Base-by-base conservation (phyloP, 2,797 vertebrate species). In the Rhinogobio ventralis region DNA sequence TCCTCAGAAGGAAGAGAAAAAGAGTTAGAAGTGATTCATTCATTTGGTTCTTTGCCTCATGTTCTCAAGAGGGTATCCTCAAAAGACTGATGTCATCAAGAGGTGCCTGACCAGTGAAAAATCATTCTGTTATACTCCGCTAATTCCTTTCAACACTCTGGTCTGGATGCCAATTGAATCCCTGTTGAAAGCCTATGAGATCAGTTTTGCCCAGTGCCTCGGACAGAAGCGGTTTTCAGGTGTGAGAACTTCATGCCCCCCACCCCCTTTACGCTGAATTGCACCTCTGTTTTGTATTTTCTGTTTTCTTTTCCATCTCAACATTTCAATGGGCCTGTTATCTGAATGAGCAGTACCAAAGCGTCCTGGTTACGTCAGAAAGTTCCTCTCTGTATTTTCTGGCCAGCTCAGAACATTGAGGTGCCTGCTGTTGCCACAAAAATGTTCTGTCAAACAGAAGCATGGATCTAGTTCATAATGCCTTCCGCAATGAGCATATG, bases 321-420 rank as follows among this genome's bases (percentile, higher is more conserved):
- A 36, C 30, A 17, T 77, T 80, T 86, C 23, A 81, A 42, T 57
- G 67, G 36, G 46, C 28, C 45, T 64, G 69, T 82, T 78, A 78
- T 86, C 82, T 86, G 46, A 67, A 55, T 8, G 15, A 30, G 78
- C 20, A 73, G 53, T 11, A 20, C 64, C 79, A 68, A n/a, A 53
- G 11, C 11, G 0, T 9, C 45, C 25, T 36, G 45, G 36, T 86
- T 85, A 79, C 80, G 33, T 86, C 86, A 88, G 64, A 23, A 81
- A 81, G 78, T 68, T 80, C 19, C 60, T 85, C 64, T 46, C 67
- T 55, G 36, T 82, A 20, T 82, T 49, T 86, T 83, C 72, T 81
- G 53, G 68, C 81, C 79, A 69, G 66, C 73, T 10, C 25, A 45
- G 78, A 76, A 76, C 45, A 66, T 77, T 49, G 23, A 73, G 81